A percentile compares a stretch with the other conserved stretches of the same genome.
Conservation (phyloP, 2,113 vertebrate genomes). For the Myotis lucifugus region DNA sequence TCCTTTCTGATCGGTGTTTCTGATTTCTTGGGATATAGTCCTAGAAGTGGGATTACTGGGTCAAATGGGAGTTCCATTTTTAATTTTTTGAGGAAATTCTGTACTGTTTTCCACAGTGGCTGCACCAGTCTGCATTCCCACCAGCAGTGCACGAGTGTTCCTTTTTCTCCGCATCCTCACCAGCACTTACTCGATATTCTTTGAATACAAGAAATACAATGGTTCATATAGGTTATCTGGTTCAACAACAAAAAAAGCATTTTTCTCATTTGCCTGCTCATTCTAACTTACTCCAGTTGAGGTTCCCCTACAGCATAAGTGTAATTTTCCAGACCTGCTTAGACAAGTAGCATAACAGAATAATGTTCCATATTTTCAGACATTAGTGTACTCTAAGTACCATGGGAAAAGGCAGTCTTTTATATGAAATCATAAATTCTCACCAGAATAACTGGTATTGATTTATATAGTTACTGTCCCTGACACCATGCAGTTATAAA, state of each 20-base stretch:
- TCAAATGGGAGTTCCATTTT: no score
- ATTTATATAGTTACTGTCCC: background rate
- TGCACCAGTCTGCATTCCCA: no score
- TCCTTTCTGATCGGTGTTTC: no score
- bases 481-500: slow-evolving; percentile 47
- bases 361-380: background rate
- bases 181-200: background rate
- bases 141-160: no score
- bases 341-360: background rate
- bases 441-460: background rate
- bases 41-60: no score
- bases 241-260: background rate
- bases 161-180: no score
- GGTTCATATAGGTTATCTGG: background rate
- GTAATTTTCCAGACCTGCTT: background rate
- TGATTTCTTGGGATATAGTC: no score
- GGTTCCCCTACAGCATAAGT: background rate
- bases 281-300: background rate
- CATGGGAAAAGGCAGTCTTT: slow-evolving; percentile 1
- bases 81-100: no score
- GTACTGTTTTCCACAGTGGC: no score
- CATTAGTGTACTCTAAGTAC: background rate
- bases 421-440: slow-evolving; percentile 37
- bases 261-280: background rate
- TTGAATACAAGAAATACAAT: slow-evolving; percentile 4